Evolutionary conservation across 64 coral and sea anemone genomes (phyloP).

Genomic region (Stylophora pistillata): DNA sequence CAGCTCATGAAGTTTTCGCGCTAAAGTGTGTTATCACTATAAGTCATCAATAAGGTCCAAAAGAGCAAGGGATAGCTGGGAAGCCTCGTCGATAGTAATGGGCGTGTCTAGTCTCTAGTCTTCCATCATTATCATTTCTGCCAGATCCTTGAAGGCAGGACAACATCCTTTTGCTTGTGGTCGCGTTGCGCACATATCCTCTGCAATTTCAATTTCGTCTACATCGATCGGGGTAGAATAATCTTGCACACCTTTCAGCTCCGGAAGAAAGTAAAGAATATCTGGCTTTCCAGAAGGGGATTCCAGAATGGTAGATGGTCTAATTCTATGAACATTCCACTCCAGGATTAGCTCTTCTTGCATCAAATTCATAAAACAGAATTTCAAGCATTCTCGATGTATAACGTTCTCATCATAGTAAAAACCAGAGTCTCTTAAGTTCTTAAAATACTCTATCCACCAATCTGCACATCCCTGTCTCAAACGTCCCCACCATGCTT

Average conservation of each 20-base stretch:
- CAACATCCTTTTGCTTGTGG: conserved; percentile 12
- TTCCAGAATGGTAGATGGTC: conserved; percentile 47
- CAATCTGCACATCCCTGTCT: conserved; percentile 8
- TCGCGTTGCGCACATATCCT: not conserved
- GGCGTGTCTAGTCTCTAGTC: conserved; percentile 8
- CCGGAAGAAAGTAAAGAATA: conserved; percentile 67
- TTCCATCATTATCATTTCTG: conserved; percentile 10
- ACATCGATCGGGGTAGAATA: conserved; percentile 34
- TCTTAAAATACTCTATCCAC: conserved; percentile 78
- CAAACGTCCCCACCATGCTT: not conserved
- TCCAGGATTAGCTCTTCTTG: conserved; percentile 59
- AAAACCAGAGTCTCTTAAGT: conserved; percentile 68
- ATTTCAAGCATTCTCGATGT: conserved; percentile 63
- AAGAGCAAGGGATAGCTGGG: not conserved
- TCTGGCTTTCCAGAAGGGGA: conserved; percentile 66
- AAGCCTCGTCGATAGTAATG: not conserved
- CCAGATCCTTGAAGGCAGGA: conserved; percentile 22
- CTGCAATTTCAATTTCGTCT: conserved; percentile 38
- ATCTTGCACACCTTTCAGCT: conserved; percentile 43
- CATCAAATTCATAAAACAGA: conserved; percentile 66
- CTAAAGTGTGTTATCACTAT: too few relatives aligned
- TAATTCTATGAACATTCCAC: conserved; percentile 68
- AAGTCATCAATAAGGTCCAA: conserved; percentile 25
- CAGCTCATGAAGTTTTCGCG: too few relatives aligned
- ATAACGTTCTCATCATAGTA: conserved; percentile 50